A percentile compares a stretch with the other conserved stretches of the same genome.
Conservation (phyloP, 2,888 invertebrate species). For the Hartigia nigra region DNA sequence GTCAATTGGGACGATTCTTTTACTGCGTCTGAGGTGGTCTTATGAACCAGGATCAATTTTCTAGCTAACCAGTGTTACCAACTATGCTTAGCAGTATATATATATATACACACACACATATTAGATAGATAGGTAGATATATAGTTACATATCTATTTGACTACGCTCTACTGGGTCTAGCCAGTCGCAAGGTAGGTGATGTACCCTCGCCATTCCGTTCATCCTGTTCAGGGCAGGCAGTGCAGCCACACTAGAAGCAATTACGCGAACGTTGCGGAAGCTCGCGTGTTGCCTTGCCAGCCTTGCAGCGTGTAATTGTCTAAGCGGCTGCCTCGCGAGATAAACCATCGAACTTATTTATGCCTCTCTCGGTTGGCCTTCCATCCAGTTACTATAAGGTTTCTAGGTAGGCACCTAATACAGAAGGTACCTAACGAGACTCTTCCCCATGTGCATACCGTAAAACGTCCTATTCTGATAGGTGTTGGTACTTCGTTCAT, state of each 20-base stretch:
- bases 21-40: not conserved
- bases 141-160: not conserved
- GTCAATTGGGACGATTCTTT: not conserved
- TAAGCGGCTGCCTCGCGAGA: constrained; percentile 33
- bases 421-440: not conserved
- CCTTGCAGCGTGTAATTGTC: constrained; percentile 31
- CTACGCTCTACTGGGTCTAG: not conserved
- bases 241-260: constrained; percentile 21
- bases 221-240: not conserved
- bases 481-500: not conserved
- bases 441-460: not conserved
- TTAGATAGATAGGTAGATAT: too few relatives aligned
- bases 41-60: not conserved
- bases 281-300: constrained; percentile 33
- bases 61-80: not conserved
- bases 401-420: not conserved
- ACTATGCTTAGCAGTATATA: not conserved
- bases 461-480: not conserved
- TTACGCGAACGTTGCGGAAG: constrained; percentile 35
- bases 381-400: not conserved
- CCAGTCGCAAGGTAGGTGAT: not conserved
- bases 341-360: constrained; percentile 31
- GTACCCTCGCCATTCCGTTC: not conserved
- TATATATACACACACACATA: too few relatives aligned
- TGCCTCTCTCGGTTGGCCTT: not conserved